phyloP scores from a whole-genome alignment of 2,113 vertebrate genomes.

The Nothoprocta pentlandii region DNA sequence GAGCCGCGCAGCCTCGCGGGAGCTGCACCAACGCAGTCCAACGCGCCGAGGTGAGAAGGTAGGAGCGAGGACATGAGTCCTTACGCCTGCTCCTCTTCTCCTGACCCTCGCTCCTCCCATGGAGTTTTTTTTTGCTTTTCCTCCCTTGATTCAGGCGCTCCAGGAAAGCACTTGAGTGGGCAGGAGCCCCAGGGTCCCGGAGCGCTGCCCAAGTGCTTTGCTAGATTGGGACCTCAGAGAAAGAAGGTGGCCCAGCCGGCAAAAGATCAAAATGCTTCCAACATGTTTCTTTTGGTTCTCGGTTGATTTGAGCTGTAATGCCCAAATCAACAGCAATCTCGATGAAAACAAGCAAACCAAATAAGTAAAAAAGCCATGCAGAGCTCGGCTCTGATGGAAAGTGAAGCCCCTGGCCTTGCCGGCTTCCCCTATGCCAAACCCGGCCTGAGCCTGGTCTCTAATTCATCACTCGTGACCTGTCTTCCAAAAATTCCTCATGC shows the following conservation, averaged over 20 bases:
- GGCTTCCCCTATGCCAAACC: neutral
- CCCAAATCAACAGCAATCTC: neutral
- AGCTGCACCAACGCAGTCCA: slow-evolving; percentile 58
- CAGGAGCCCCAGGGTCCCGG: fast-evolving
- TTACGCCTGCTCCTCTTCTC: neutral
- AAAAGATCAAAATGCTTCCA: neutral
- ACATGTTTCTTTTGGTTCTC: slow-evolving; percentile 30
- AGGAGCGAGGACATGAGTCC: slow-evolving; percentile 22
- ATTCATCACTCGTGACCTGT: neutral
- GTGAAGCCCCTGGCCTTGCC: neutral
- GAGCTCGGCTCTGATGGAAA: neutral
- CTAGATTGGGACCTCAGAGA: neutral
- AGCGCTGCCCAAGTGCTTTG: neutral
- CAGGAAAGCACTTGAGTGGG: neutral
- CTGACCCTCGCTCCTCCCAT: neutral
- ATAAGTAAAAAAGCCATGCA: neutral
- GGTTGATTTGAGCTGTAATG: neutral
- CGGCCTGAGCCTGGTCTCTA: neutral
- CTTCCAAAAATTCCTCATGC: neutral
- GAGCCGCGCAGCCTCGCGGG: slow-evolving; percentile 32
- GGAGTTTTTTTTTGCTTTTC: slow-evolving; percentile 26
- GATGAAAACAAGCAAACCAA: neutral
- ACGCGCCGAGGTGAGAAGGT: slow-evolving; percentile 12
- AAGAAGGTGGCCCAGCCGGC: neutral
- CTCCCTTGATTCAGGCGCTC: neutral